Evolutionary conservation across 2,888 invertebrate genomes (phyloP), one percentile per base, ranked within the genome.

Genomic region (Tachina fera): DNA sequence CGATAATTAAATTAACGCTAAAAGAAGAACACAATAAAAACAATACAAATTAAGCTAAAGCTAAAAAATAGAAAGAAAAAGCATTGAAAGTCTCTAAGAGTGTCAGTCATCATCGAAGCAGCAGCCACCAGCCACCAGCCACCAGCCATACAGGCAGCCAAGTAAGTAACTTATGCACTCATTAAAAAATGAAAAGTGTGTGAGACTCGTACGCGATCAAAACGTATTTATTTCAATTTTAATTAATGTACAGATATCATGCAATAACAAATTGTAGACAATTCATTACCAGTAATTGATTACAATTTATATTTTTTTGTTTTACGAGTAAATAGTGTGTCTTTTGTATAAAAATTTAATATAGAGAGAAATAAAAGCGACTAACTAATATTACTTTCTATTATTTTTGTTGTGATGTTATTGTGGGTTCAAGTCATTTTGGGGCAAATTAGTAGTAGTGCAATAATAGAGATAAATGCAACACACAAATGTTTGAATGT

Each of bases 241-340:
- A 88, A 88, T 88, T 88, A 88, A 87, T 88, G 87, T 87, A 76
- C 86, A 86, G 87, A 84, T 86, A 88, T 88, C 87, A 88, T 87
- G 87, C 87, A 87, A 87, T 72, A 86, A 80, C 79, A 86, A 83
- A 86, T 83, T 86, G 83, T 83, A 83, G 79, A 83, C 79, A 86
- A 83, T 86, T 86, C 83, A 83, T 86, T 86, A 86, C 79, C 76
- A 83, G 83, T 86, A 86, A 86, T 86, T 86, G 86, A 86, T 86
- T 86, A 86, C 83, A 86, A 86, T 86, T 86, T 86, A 79, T 86
- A 83, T 31, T 60, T 63, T 67, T 79, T 22, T 31, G 3, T 31
- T 31, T 11, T 68, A 41, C 67, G 60, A 77, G 22, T 39, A 60
- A n/a, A n/a, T n/a, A n/a, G n/a, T n/a, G 74, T 82, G 82, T 79